These are phyloP conservation scores for Struthio camelus DNA, from an alignment of 2,113 vertebrate species.

Conservation along the genomic window DNA sequence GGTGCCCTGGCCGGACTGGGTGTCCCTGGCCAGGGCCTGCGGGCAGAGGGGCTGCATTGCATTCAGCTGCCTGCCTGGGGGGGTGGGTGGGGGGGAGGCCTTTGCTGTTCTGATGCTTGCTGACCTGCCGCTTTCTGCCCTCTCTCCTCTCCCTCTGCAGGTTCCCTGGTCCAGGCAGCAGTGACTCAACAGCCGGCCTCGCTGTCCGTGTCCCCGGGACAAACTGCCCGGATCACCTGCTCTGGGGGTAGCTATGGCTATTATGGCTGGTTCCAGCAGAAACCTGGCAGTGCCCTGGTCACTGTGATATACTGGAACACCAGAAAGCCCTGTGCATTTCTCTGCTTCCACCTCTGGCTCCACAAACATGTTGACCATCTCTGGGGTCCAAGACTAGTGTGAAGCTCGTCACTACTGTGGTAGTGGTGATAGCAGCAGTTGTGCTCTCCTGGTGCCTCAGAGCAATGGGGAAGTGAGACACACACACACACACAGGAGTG, in stretches of 20 bases:
- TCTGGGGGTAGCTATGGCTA: accelerated
- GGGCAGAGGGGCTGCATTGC: no score
- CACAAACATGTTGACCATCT: not conserved
- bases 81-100: no score
- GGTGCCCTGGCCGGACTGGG: not conserved
- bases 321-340: not conserved
- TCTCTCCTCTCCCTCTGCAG: not conserved
- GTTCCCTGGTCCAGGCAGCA: not conserved
- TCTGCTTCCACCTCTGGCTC: accelerated
- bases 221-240: not conserved
- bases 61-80: no score
- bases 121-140: accelerated
- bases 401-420: not conserved
- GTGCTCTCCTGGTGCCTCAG: no score
- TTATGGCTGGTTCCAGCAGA: not conserved
- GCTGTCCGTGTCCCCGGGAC: accelerated
- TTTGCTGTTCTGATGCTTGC: no score
- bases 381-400: not conserved
- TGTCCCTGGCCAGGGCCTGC: not conserved
- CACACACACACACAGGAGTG: no score
- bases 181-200: not conserved
- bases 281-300: not conserved
- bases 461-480: no score
- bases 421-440: accelerated
- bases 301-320: accelerated